Evolutionary conservation across 2,888 invertebrate genomes (phyloP), one percentile per base, ranked within the genome.

Genomic region (Diarsia mendica): DNA sequence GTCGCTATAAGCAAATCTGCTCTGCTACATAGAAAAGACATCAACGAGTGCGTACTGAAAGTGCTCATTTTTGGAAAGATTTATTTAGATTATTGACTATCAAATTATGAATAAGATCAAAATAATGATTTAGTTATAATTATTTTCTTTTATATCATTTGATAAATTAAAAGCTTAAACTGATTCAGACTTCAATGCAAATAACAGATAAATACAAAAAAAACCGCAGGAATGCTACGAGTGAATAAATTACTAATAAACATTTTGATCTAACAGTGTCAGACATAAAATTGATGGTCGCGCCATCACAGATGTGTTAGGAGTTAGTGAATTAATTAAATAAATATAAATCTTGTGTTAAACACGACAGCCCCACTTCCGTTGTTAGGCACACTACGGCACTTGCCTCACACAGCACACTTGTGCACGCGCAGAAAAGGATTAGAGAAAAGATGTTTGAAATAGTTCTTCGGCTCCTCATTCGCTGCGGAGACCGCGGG

Each of bases 361-460:
- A 85, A 87, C 87, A 84, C 89, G 90, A 90, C 88, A 91, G 84
- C 90, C 91, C 87, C 91, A 90, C 90, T 91, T 92, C 91, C 92
- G 90, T 82, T 86, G 83, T 83, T 68, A 84, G 80, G 89, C 94
- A 92, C 93, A 93, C 92, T 76, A 89, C 74, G 80, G 89, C 92
- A 92, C 91, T 92, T 92, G 91, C 79, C 85, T 89, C 89, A 87
- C 68, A 86, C 80, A 85, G 89, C 94, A 93, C 94, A 95, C 94
- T 91, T 90, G 91, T 90, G 92, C 91, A 88, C 85, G 91, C 89
- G 91, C 92, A 93, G 94, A 92, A 94, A 95, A 95, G 95, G 94
- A 94, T 95, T 95, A 95, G 95, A 95, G 95, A 94, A 94, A 94
- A 95, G 93, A 95, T 95, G 91, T 94, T 95, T 95, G 95, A 94